These are phyloP conservation scores for Serrognathus titanus DNA, from an alignment of 2,888 invertebrate genomes.

Conservation along the genomic window DNA sequence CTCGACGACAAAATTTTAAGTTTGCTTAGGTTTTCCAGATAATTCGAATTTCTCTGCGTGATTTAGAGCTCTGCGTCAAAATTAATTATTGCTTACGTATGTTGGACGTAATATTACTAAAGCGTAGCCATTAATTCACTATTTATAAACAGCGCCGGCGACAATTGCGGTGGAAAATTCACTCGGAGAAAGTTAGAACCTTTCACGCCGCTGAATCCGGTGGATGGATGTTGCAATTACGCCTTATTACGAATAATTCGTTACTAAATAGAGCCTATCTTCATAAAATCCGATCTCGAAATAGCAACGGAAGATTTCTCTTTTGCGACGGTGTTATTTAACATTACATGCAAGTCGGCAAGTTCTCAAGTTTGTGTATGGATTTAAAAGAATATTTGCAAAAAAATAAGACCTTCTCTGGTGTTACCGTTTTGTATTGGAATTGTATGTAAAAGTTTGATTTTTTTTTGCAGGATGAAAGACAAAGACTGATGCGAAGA, in stretches of 20 bases:
- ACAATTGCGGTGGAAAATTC: not conserved
- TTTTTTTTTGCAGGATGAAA: slow-evolving; percentile 68
- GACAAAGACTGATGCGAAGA: slow-evolving; percentile 82
- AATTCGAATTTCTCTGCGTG: no score
- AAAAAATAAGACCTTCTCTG: no score
- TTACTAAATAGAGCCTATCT: slow-evolving; percentile 8
- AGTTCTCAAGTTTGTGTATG: no score
- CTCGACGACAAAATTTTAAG: not conserved
- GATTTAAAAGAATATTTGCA: no score
- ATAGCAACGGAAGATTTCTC: slow-evolving; percentile 3
- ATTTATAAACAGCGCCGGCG: not conserved
- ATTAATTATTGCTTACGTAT: not conserved
- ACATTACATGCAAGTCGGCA: no score
- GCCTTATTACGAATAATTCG: slow-evolving; percentile 4
- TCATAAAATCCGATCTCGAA: not conserved
- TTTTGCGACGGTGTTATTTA: not conserved
- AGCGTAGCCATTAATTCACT: no score
- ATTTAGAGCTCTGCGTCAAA: not conserved
- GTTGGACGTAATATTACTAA: no score
- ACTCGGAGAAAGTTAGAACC: slow-evolving; percentile 15
- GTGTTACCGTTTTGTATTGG: no score
- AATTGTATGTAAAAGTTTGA: not conserved
- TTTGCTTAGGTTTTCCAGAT: no score
- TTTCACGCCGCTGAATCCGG: slow-evolving; percentile 14
- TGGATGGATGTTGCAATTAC: slow-evolving; percentile 11